Base-by-base conservation (phyloP, 30 jellyfish, hydroid and myxozoan species). In the Pseudorhiza aurosa region DNA sequence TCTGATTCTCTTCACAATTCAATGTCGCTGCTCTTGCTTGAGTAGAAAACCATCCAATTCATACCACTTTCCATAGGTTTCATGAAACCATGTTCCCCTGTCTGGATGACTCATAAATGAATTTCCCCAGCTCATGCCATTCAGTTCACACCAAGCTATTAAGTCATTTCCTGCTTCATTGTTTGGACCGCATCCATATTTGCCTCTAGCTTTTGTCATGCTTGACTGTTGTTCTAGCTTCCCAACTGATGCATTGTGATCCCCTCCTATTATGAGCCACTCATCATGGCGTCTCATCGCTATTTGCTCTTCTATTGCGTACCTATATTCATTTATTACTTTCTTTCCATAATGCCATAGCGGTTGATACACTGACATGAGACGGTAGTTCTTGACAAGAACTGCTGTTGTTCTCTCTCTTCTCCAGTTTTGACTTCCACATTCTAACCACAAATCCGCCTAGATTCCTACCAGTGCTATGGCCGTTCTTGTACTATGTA, bases 271-370 rank as follows among this genome's bases (percentile, higher is more conserved):
- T 22, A 46, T 46, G 19, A 46, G 19, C 60, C 60, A 46, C 19
- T 46, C 60, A 46, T 46, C 60, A 46, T 46, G 60, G 60, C 60
- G 60, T 46, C 60, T 46, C 60, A 46, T 46, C 19, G 60, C 60
- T 46, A 46, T 46, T 46, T 46, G 19, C 60, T 46, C 60, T 12
- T 46, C 60, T 22, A 46, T 46, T 46, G 60, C 60, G 18, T 46
- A 5, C 19, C 60, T 10, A 14, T 46, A 3, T 46, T 46, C 60
- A 12, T 46, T 46, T 12, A 46, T 46, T 14, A 46, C 60, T 3
- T 12, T 46, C 19, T 2, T 46, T 46, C 60, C 60, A 46, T 2
- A 46, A 46, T 46, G 19, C 19, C 19, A 3, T 12, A 46, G 19
- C 7, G 60, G 60, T 46, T 46, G 60, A 46, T 46, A 46, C 60